Percentiles rank a stretch among this genome's conserved stretches.
Conservation (phyloP, 1,140 invertebrate genomes). For the Dufourea novaeangliae region DNA sequence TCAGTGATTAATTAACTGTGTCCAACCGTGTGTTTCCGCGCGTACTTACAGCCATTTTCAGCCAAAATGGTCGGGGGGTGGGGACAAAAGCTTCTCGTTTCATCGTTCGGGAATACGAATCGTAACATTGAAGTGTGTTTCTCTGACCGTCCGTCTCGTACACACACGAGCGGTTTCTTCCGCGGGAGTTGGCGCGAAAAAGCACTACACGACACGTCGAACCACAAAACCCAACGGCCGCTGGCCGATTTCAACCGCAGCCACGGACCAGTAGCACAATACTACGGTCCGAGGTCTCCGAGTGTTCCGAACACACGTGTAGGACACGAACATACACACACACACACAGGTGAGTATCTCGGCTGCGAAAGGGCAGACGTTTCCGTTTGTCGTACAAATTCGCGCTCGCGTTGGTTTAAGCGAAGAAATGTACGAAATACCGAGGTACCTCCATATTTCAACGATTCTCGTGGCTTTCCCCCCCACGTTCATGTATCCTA, state of each 20-base stretch:
- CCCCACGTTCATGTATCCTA: background rate
- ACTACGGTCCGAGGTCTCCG: slow-evolving; percentile 5
- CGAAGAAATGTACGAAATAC: background rate
- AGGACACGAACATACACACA: background rate
- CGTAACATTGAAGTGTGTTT: slow-evolving; percentile 19
- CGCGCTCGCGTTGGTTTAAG: background rate
- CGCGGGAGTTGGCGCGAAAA: slow-evolving; percentile 25
- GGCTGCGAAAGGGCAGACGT: background rate
- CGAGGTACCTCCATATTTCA: background rate
- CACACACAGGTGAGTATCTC: slow-evolving; percentile 13
- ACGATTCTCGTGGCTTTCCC: background rate
- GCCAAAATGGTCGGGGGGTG: too few species aligned
- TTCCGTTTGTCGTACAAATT: slow-evolving; percentile 24
- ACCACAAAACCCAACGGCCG: slow-evolving; percentile 40
- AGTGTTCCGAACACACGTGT: background rate
- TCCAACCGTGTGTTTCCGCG: background rate
- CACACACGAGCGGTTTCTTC: slow-evolving; percentile 25
- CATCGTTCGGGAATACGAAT: background rate
- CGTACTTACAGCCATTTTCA: background rate
- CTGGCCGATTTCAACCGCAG: slow-evolving; percentile 43
- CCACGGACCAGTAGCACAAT: slow-evolving; percentile 11
- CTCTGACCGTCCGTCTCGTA: slow-evolving; percentile 18
- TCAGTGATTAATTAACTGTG: too few species aligned
- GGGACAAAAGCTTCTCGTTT: slow-evolving; percentile 19
- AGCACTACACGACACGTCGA: slow-evolving; percentile 37